These are phyloP conservation scores for Sinella curviseta DNA, from an alignment of 1,140 invertebrate species.

Conservation along the genomic window DNA sequence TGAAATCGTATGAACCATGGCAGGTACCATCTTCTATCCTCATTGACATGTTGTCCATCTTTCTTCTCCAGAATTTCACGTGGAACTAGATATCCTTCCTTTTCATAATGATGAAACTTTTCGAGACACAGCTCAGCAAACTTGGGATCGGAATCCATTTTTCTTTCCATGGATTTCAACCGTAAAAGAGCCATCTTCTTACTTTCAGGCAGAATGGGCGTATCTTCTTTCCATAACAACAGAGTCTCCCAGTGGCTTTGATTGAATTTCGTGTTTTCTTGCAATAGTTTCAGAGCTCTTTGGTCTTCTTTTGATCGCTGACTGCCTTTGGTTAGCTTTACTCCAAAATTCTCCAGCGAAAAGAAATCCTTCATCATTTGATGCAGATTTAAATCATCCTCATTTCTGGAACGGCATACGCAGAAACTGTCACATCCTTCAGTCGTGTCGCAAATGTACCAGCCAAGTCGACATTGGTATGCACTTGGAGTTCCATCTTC, in stretches of 20 bases:
- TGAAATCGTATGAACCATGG: slow-evolving; percentile 48
- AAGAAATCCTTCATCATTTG: neutral
- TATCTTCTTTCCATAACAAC: slow-evolving; percentile 2
- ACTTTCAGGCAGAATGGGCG: neutral
- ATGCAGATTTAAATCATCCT: neutral
- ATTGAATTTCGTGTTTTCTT: neutral
- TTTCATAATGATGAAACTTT: neutral
- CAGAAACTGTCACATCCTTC: neutral
- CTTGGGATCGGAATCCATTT: neutral
- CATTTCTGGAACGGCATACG: neutral
- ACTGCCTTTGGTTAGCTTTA: neutral
- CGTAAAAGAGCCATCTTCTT: neutral
- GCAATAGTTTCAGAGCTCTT: neutral
- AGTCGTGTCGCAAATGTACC: neutral
- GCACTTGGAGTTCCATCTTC: neutral
- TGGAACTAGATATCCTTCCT: slow-evolving; percentile 24
- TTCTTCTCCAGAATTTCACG: no score
- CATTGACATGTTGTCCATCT: slow-evolving; percentile 17
- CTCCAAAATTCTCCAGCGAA: neutral
- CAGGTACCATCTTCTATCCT: slow-evolving; percentile 38
- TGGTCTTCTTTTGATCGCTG: neutral
- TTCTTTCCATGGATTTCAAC: neutral
- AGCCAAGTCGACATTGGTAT: neutral
- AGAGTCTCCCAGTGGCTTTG: neutral
- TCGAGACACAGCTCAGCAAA: neutral